These are phyloP conservation scores for Helicoverpa armigera DNA, from an alignment of 1,140 invertebrate genomes.

Conservation along the genomic window DNA sequence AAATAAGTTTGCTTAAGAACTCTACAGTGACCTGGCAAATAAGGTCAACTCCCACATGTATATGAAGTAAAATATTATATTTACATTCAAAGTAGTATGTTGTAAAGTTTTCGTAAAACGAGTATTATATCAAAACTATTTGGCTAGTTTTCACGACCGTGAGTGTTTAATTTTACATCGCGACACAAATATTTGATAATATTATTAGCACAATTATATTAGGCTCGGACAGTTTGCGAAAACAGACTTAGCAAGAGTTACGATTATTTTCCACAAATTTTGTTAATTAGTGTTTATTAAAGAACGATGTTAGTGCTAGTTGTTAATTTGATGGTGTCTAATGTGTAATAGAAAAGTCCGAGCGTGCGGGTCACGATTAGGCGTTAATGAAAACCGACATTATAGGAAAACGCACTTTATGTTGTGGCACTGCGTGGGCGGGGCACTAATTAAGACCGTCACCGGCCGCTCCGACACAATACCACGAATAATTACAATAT, in stretches of 20 bases:
- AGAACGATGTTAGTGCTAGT: constrained; percentile 1
- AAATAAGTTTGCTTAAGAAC: too few species aligned
- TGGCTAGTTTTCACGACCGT: background rate
- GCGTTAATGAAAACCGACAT: constrained; percentile 52
- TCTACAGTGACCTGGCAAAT: too few species aligned
- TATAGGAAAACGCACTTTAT: constrained; percentile 50
- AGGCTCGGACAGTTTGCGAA: background rate
- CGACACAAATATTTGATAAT: background rate
- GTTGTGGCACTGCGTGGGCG: constrained; percentile 37
- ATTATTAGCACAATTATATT: background rate
- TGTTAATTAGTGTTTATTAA: constrained; percentile 7
- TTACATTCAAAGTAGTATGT: too few species aligned
- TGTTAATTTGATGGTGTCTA: constrained; percentile 29
- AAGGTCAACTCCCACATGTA: too few species aligned
- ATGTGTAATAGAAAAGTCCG: constrained; percentile 28
- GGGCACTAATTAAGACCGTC: constrained; percentile 56
- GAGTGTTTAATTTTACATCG: background rate
- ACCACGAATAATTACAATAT: constrained; percentile 46
- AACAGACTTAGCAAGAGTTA: background rate
- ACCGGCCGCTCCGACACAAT: constrained; percentile 23
- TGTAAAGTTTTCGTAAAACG: too few species aligned
- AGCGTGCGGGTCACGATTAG: constrained; percentile 40
- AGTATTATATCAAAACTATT: background rate
- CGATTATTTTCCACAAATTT: background rate
- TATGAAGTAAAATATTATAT: too few species aligned